Evolutionary conservation across 2,888 invertebrate species (phyloP), one percentile per base, ranked within the genome.

Genomic region (Tyria jacobaeae): DNA sequence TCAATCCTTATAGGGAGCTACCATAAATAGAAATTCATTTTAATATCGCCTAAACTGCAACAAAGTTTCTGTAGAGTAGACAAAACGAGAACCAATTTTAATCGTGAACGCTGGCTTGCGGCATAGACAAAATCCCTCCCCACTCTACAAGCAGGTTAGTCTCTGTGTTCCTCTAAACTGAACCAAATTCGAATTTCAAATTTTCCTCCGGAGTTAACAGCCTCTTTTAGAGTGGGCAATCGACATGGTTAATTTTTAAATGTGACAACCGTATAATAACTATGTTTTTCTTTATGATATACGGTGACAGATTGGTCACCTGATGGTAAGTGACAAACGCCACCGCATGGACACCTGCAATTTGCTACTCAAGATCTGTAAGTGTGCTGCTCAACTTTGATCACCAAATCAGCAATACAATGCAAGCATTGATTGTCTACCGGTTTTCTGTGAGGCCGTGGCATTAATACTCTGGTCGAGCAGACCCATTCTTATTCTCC

Each of bases 111-210:
- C 50, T 50, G 31, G 51, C 51, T 34, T 51, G 51, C 2, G 35
- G 51, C 51, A 51, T 35, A 51, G 34, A 51, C 50, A 51, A 24
- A 34, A 34, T 12, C 21, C 51, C 50, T 21, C 15, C 35, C 15
- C 21, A n/a, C 1, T 55, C 31, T 9, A 21, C 27, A 2, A 17
- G 3, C 31, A 41, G 34, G 44, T 44, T 55, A 15, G 27, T 21
- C 51, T 51, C 34, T 51, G 21, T 6, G 6, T 34, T 24, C 24
- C 50, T 34, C 51, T 51, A 51, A 21, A 15, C 21, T 14, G 41
- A 2, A 51, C 51, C 3, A 51, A 51, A 51, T 51, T 51, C 50
- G 50, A 51, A 51, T 21, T 51, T 51, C 51, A 35, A 15, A 51
- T 51, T 51, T 51, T 21, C 51, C 3, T 21, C 35, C 21, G 15